A percentile compares a stretch with the other conserved stretches of the same genome.
These are phyloP conservation scores for Sturnus vulgaris DNA, from an alignment of 2,113 vertebrate genomes.

Conservation along the genomic window DNA sequence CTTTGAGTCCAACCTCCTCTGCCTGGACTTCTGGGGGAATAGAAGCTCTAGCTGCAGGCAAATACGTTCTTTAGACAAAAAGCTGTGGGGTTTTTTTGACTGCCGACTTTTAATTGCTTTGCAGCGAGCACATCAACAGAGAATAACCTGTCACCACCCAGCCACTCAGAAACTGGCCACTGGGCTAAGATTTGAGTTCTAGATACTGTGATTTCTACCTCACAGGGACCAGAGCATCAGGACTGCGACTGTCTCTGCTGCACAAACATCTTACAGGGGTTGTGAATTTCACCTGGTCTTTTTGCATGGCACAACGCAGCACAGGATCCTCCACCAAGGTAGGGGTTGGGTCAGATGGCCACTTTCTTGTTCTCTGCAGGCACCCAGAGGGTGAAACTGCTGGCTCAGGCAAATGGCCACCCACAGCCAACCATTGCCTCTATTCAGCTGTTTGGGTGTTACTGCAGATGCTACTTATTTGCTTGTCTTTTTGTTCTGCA, in stretches of 20 bases:
- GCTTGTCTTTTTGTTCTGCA: neutral
- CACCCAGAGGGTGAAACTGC: neutral
- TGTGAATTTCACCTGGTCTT: neutral
- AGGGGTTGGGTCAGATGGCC: rapidly evolving
- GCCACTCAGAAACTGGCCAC: neutral
- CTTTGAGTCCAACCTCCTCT: neutral
- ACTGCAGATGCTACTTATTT: neutral
- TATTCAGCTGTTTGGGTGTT: neutral
- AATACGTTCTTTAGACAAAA: neutral
- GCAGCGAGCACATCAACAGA: neutral
- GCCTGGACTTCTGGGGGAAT: neutral
- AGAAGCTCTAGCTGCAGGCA: neutral
- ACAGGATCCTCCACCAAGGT: neutral
- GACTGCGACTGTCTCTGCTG: neutral
- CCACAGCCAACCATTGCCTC: neutral
- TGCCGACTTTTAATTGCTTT: neutral
- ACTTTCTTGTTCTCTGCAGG: neutral
- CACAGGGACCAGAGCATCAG: neutral
- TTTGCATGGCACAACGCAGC: neutral
- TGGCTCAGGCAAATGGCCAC: neutral
- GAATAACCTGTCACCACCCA: neutral
- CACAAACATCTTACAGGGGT: too few species aligned
- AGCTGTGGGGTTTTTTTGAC: neutral
- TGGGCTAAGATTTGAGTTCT: neutral
- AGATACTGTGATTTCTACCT: neutral